A percentile compares a stretch with the other conserved stretches of the same genome.
These are phyloP conservation scores for Chloroceryle inda DNA, from an alignment of 2,797 vertebrate species.

Conservation along the genomic window DNA sequence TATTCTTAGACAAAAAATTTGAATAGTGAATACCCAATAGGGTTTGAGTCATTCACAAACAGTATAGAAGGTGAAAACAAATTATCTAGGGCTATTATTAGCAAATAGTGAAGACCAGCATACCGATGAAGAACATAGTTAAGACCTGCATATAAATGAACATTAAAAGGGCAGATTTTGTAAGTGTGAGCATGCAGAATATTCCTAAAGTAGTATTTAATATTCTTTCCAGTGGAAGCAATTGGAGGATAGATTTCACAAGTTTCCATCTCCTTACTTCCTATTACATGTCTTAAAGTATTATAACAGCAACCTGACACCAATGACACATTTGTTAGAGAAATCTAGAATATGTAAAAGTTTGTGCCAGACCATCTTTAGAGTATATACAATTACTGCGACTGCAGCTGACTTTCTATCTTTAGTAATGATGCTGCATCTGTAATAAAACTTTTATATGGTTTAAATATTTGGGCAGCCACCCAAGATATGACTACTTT, in stretches of 20 bases:
- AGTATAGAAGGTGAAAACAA: background rate
- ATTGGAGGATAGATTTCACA: background rate
- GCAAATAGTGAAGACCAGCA: background rate
- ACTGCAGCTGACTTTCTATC: conserved; percentile 44
- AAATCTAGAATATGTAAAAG: conserved; percentile 8
- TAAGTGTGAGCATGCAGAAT: background rate
- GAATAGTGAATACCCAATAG: background rate
- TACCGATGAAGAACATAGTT: background rate
- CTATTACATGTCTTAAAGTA: background rate
- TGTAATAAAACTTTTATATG: conserved; percentile 67
- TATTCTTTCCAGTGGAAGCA: conserved; percentile 20
- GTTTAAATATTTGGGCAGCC: conserved; percentile 67
- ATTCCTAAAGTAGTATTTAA: background rate
- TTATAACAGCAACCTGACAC: background rate
- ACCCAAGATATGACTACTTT: conserved; percentile 47
- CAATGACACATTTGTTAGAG: background rate
- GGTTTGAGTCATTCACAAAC: background rate
- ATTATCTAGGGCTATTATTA: background rate
- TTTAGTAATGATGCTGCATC: conserved; percentile 70
- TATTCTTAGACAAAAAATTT: background rate
- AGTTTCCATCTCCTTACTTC: conserved; percentile 1
- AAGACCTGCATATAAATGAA: background rate
- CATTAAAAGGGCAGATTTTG: background rate
- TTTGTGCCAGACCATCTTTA: conserved; percentile 27
- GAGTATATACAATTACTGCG: background rate